Percentiles rank a stretch among this genome's conserved stretches.
Conservation (phyloP, 2,888 invertebrate genomes). For the Machimus atricapillus region DNA sequence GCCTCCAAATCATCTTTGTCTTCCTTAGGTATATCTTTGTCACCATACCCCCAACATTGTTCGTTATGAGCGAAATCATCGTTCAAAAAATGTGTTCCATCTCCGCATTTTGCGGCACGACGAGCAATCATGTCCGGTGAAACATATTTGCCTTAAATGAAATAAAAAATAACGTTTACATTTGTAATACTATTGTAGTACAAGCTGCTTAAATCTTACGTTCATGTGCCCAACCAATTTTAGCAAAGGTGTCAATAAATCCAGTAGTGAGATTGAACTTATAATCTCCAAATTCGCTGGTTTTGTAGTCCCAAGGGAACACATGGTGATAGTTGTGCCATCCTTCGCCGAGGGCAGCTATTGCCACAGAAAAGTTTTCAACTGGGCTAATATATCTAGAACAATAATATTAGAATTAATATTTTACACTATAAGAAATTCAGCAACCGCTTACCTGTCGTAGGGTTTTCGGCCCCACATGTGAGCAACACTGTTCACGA, state of each 20-base stretch:
- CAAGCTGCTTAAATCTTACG: constrained; percentile 61
- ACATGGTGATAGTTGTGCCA: constrained; percentile 88
- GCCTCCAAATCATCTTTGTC: constrained; percentile 66
- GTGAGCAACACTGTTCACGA: constrained; percentile 95
- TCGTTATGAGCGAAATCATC: constrained; percentile 59
- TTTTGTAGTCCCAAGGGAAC: constrained; percentile 73
- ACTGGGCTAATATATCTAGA: constrained; percentile 74
- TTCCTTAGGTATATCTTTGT: constrained; percentile 66
- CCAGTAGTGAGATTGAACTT: constrained; percentile 76
- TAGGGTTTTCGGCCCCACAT: constrained; percentile 93
- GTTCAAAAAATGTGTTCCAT: constrained; percentile 65
- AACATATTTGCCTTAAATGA: constrained; percentile 64
- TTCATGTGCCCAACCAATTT: constrained; percentile 83
- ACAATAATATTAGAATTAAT: not conserved
- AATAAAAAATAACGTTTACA: not conserved
- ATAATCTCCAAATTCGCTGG: constrained; percentile 72
- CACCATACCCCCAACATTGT: constrained; percentile 71
- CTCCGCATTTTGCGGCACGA: constrained; percentile 68
- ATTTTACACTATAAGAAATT: not conserved
- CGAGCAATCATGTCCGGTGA: constrained; percentile 67
- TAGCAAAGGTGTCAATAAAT: constrained; percentile 81
- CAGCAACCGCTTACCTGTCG: constrained; percentile 70
- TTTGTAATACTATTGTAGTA: constrained; percentile 19
- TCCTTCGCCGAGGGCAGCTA: constrained; percentile 80
- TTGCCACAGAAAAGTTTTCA: constrained; percentile 75